A percentile compares a stretch with the other conserved stretches of the same genome.
phyloP scores from a whole-genome alignment of 1,140 invertebrate genomes.

The Aleiodes sp. region DNA sequence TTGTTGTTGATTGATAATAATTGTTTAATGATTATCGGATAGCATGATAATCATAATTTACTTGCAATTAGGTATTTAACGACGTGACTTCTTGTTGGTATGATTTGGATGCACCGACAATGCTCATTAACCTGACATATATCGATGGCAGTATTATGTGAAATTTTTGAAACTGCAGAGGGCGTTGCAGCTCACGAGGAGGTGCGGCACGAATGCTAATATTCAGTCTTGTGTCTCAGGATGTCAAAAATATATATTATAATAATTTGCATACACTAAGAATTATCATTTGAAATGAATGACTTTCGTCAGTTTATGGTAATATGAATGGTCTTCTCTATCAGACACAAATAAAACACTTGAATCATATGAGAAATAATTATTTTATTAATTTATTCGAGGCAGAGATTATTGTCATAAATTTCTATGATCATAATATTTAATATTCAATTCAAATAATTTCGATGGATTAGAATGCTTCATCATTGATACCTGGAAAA shows the following conservation, averaged over 20 bases:
- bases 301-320: not conserved
- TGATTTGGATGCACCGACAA: not conserved
- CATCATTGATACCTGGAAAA: not conserved
- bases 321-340: no score
- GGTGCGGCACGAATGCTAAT: not conserved
- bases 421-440: no score
- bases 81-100: not conserved
- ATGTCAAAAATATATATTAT: slow-evolving; percentile 5
- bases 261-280: not conserved
- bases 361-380: no score
- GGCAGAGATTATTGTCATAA: no score
- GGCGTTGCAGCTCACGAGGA: not conserved
- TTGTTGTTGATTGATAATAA: not conserved
- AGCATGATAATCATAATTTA: slow-evolving; percentile 4
- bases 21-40: not conserved
- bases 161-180: not conserved
- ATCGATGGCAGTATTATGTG: not conserved
- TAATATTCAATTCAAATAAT: no score
- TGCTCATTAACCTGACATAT: slow-evolving; percentile 1
- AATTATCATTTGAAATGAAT: not conserved
- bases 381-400: no score
- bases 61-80: slow-evolving; percentile 1
- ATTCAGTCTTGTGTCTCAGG: not conserved
- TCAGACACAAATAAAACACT: not conserved
- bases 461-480: not conserved